Base-by-base conservation (phyloP, 2,888 invertebrate genomes). In the Chrysopilus asiliformis region DNA sequence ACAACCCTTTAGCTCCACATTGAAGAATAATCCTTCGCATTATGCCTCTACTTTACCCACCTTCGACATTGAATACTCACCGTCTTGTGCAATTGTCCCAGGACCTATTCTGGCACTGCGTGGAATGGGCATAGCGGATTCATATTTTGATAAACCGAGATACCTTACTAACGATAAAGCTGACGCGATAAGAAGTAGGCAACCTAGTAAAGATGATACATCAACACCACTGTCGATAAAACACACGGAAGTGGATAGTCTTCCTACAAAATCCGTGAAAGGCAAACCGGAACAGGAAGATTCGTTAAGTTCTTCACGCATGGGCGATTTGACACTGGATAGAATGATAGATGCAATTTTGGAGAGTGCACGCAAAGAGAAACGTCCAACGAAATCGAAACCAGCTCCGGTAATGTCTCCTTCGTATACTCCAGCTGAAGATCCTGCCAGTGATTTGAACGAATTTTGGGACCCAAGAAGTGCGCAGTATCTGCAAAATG, bases 311-410 rank as follows among this genome's bases (percentile, higher is more conserved):
- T 63, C 63, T 12, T 56, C 53, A 2, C 52, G 52, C 40, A 59
- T 63, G 58, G 60, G 61, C 10, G 63, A 63, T 42, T 52, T 51
- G 9, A 61, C 62, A 2, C 42, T 63, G 38, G 60, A 61, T 34
- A 55, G 55, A 30, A 63, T 63, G 62, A 63, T 63, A 39, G 62
- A 63, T 40, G 62, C 62, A 19, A 63, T 63, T 33, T 44, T 63
- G 13, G 60, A 60, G 44, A 62, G 62, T 45, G 60, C 56, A 4
- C 52, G 54, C n/a, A 61, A 62, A 34, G 53, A 52, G 27, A 46
- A 50, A 5, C 50, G 51, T 24, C 25, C 41, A 1, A 42, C 45
- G 10, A 53, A 50, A 35, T 41, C 42, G 7, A 49, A 49, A 20
- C 47, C 46, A 36, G 24, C 26, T 15, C 30, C 24, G 10, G 43